These are phyloP conservation scores for Lacerta agilis DNA, from an alignment of 2,797 vertebrate species.

Conservation along the genomic window DNA sequence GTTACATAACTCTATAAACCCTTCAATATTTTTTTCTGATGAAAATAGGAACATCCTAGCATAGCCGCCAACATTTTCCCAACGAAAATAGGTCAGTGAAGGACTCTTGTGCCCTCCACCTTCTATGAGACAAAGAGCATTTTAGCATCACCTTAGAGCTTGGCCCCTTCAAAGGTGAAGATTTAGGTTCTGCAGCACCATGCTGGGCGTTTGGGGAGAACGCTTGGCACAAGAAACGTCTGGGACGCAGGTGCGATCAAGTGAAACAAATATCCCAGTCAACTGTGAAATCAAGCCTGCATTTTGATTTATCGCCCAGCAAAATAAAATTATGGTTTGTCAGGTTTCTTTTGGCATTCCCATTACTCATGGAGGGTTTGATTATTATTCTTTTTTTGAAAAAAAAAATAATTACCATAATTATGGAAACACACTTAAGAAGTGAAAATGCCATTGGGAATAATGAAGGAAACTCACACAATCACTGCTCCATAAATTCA, in stretches of 20 bases:
- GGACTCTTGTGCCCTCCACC: neutral
- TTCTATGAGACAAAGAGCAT: neutral
- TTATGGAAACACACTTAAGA: constrained; percentile 54
- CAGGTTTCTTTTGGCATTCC: constrained; percentile 64
- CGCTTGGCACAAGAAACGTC: constrained; percentile 33
- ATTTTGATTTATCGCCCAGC: constrained; percentile 69
- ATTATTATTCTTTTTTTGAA: constrained; percentile 41
- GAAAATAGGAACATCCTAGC: too few relatives aligned
- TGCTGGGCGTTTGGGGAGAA: constrained; percentile 64
- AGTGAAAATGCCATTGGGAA: constrained; percentile 60
- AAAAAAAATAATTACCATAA: constrained; percentile 58
- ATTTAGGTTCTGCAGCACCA: constrained; percentile 62
- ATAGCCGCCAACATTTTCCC: too few relatives aligned
- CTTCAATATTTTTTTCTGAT: too few relatives aligned
- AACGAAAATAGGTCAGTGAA: neutral
- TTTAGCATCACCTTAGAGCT: constrained; percentile 58
- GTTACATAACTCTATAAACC: too few relatives aligned
- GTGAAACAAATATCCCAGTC: constrained; percentile 67
- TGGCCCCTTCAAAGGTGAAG: constrained; percentile 43
- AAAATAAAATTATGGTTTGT: constrained; percentile 61
- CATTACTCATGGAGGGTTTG: constrained; percentile 58
- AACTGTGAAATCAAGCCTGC: constrained; percentile 62
- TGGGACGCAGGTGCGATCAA: constrained; percentile 56
- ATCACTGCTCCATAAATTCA: constrained; percentile 42
- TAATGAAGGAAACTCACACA: constrained; percentile 48